Evolutionary conservation across 1,140 invertebrate genomes (phyloP).

Genomic region (Drosophila yakuba): DNA sequence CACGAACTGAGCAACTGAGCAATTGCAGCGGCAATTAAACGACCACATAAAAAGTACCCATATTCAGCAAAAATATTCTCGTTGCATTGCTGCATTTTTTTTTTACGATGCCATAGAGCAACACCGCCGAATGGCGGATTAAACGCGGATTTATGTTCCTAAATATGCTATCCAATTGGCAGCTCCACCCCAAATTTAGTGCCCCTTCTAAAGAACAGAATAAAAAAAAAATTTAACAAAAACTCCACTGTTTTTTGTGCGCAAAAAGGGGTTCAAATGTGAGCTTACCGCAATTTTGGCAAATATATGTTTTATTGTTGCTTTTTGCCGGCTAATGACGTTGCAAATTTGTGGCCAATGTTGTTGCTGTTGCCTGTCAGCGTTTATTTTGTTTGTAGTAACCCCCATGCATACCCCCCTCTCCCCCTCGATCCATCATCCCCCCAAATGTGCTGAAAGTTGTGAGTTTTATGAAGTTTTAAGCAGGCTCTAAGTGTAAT

Average conservation of each 20-base stretch:
- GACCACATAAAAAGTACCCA: constrained; percentile 3
- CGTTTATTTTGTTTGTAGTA: constrained; percentile 47
- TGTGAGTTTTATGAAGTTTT: constrained; percentile 64
- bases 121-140: not conserved
- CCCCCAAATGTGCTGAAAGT: constrained; percentile 44
- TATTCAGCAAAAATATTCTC: constrained; percentile 14
- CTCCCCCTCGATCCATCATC: not conserved
- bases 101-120: not conserved
- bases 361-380: constrained; percentile 38
- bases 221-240: not conserved
- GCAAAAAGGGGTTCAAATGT: constrained; percentile 19
- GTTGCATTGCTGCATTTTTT: not conserved
- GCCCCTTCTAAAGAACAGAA: not conserved
- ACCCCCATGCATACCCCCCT: too few relatives aligned
- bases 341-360: constrained; percentile 64
- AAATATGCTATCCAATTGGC: constrained; percentile 17
- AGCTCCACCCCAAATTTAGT: not conserved
- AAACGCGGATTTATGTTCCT: constrained; percentile 1
- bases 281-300: constrained; percentile 26
- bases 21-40: constrained; percentile 28
- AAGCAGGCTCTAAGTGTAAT: constrained; percentile 64
- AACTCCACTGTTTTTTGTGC: too few relatives aligned
- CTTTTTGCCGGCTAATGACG: constrained; percentile 64
- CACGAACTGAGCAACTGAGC: constrained; percentile 23
- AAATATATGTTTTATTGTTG: constrained; percentile 34